phyloP scores from a whole-genome alignment of 2,888 invertebrate species.

The Lithophane ornitopus region DNA sequence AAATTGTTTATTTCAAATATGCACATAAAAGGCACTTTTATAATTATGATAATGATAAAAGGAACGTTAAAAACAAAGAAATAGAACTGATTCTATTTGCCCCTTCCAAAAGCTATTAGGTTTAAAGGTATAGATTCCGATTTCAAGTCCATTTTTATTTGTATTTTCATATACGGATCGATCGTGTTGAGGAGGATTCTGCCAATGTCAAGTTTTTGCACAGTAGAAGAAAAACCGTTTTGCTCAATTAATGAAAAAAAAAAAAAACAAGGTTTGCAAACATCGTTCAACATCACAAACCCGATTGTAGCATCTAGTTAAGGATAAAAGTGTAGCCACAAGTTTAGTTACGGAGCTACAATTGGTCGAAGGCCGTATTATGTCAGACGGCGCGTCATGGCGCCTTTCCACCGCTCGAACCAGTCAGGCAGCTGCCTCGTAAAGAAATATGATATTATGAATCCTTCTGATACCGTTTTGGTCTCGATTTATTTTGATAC shows the following conservation, averaged over 20 bases:
- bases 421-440: constrained; percentile 70
- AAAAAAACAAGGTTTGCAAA: constrained; percentile 3
- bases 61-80: too few species aligned
- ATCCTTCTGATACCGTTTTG: constrained; percentile 49
- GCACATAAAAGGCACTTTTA: too few species aligned
- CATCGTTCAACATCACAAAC: constrained; percentile 20
- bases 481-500: constrained; percentile 30
- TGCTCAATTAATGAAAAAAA: constrained; percentile 7
- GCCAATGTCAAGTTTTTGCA: background rate
- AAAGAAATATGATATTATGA: constrained; percentile 45
- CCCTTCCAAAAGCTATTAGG: too few species aligned
- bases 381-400: constrained; percentile 73
- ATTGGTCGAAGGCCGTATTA: constrained; percentile 75
- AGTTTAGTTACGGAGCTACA: constrained; percentile 44
- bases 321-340: constrained; percentile 51
- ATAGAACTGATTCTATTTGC: too few species aligned
- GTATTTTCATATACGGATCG: background rate
- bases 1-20: too few species aligned
- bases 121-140: too few species aligned
- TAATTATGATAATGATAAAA: too few species aligned
- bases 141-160: background rate
- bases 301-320: constrained; percentile 20
- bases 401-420: constrained; percentile 74
- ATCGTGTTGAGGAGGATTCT: background rate
- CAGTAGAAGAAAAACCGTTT: background rate